phyloP scores from a whole-genome alignment of 37 sponge, comb jelly and placozoan species.

The Hormiphora californensis region DNA sequence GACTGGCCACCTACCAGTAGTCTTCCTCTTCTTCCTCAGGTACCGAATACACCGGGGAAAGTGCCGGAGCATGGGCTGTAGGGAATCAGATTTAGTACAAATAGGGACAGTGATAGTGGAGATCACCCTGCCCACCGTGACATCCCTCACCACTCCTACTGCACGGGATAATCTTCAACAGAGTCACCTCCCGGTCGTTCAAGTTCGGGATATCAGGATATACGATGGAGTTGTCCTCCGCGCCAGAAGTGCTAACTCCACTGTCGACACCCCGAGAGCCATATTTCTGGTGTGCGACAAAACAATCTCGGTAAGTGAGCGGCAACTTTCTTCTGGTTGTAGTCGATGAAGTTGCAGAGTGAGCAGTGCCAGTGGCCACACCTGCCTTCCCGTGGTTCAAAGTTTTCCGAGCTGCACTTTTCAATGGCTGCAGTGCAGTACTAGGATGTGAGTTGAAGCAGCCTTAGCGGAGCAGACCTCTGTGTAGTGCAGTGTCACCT shows the following conservation, averaged over 20 bases:
- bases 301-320: slow-evolving; percentile 37
- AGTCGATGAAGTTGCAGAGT: slow-evolving; percentile 26
- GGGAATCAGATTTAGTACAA: slow-evolving; percentile 42
- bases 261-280: not conserved
- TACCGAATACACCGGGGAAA: slow-evolving; percentile 26
- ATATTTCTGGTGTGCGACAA: slow-evolving; percentile 5
- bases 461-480: slow-evolving; percentile 33
- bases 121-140: not conserved
- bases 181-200: slow-evolving; percentile 18
- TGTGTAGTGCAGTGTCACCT: slow-evolving; percentile 5
- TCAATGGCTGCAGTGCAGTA: slow-evolving; percentile 34
- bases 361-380: slow-evolving; percentile 51
- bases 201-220: slow-evolving; percentile 37
- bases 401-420: slow-evolving; percentile 31
- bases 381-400: not conserved
- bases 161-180: slow-evolving; percentile 34
- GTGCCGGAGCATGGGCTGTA: slow-evolving; percentile 32
- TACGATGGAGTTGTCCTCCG: not conserved
- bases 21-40: slow-evolving; percentile 11
- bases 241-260: too few species aligned
- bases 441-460: slow-evolving; percentile 38
- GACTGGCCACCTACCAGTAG: not conserved
- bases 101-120: slow-evolving; percentile 47
- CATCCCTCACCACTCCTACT: not conserved
- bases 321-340: slow-evolving; percentile 51